A percentile compares a stretch with the other conserved stretches of the same genome.
These are phyloP conservation scores for Conopomorpha cramerella DNA, from an alignment of 1,140 invertebrate species.

Conservation along the genomic window DNA sequence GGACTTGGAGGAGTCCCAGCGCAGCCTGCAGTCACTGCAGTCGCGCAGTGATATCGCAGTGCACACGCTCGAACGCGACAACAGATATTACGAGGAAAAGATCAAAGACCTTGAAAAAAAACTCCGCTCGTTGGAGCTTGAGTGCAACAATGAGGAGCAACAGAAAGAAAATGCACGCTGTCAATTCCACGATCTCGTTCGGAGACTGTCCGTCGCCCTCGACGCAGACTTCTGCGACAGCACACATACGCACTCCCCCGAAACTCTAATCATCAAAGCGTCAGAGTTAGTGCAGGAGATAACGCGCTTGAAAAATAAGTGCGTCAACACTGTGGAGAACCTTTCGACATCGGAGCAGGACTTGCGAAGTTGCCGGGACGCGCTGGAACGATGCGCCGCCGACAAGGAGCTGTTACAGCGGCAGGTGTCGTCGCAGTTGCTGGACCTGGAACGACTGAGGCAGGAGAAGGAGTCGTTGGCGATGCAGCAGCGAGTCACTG, in stretches of 20 bases:
- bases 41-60: conserved; percentile 72
- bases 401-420: conserved; percentile 74
- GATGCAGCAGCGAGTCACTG: conserved; percentile 67
- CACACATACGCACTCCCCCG: conserved; percentile 63
- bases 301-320: conserved; percentile 61
- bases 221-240: conserved; percentile 70
- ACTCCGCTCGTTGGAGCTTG: conserved; percentile 70
- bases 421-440: conserved; percentile 65
- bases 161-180: conserved; percentile 68
- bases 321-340: conserved; percentile 64
- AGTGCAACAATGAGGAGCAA: conserved; percentile 69
- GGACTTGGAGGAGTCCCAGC: conserved; percentile 76
- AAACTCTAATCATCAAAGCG: conserved; percentile 71
- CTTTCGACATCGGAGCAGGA: conserved; percentile 69
- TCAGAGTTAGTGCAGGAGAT: conserved; percentile 73
- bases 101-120: conserved; percentile 76
- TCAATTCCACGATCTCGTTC: conserved; percentile 71
- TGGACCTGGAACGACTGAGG: conserved; percentile 70
- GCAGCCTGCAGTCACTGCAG: conserved; percentile 65
- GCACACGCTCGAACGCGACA: conserved; percentile 74
- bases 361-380: conserved; percentile 66
- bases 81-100: conserved; percentile 74
- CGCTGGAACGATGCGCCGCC: conserved; percentile 64
- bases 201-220: conserved; percentile 68
- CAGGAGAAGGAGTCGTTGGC: conserved; percentile 72